Evolutionary conservation across 2,797 vertebrate species (phyloP).

Genomic region (Thamnophis elegans): DNA sequence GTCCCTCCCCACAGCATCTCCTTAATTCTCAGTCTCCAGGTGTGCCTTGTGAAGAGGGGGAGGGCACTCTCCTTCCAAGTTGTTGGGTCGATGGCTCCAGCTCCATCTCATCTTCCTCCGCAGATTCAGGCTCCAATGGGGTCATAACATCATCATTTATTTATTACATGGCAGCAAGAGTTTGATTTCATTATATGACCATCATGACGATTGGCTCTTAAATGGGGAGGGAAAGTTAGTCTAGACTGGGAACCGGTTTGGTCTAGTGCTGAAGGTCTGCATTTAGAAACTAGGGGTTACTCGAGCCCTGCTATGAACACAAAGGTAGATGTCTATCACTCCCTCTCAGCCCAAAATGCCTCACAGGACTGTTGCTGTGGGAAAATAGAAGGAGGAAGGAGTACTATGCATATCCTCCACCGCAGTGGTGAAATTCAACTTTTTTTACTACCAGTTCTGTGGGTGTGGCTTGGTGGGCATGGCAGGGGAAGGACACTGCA

Average conservation of each 20-base stretch:
- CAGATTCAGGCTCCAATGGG: too few relatives aligned
- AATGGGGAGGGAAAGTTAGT: background rate
- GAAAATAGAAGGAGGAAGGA: background rate
- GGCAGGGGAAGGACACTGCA: too few relatives aligned
- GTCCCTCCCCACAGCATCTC: too few relatives aligned
- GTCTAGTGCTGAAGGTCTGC: background rate
- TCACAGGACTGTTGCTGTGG: background rate
- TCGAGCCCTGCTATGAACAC: background rate
- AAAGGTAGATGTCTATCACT: background rate
- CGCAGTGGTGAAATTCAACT: background rate
- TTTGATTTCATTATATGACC: background rate
- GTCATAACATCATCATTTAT: background rate
- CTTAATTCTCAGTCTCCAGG: too few relatives aligned
- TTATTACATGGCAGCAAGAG: background rate
- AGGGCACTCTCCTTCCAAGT: too few relatives aligned
- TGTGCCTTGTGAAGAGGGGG: too few relatives aligned
- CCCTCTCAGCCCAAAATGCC: background rate
- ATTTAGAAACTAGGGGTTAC: background rate
- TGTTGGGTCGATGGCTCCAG: too few relatives aligned
- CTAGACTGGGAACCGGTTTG: background rate
- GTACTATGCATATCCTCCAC: background rate
- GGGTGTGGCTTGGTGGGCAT: too few relatives aligned
- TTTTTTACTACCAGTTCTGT: too few relatives aligned
- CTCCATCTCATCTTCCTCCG: too few relatives aligned
- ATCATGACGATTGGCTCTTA: background rate